These are phyloP conservation scores for Acanthosepion lycidas DNA, from an alignment of 2,888 invertebrate species.

Conservation along the genomic window DNA sequence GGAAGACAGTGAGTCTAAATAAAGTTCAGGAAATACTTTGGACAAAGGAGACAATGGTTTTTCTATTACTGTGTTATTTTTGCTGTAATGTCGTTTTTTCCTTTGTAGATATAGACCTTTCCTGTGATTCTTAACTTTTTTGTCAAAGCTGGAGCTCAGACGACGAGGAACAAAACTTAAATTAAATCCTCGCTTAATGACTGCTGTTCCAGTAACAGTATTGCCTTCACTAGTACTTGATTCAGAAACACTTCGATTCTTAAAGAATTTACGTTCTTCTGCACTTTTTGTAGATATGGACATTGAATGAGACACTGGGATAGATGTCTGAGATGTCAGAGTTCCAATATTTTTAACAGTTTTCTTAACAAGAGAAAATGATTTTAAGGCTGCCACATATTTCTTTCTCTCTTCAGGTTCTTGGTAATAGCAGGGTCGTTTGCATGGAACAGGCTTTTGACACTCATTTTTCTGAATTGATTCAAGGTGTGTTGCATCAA, in stretches of 20 bases:
- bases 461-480: not conserved
- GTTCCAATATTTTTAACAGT: not conserved
- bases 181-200: conserved; percentile 63
- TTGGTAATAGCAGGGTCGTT: not conserved
- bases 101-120: not conserved
- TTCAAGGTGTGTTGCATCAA: not conserved
- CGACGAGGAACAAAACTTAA: conserved; percentile 61
- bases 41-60: conserved; percentile 34
- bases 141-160: conserved; percentile 46
- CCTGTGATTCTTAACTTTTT: not conserved
- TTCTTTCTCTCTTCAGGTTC: not conserved
- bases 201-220: conserved; percentile 55
- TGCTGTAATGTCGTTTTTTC: not conserved
- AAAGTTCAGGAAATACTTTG: not conserved
- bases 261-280: conserved; percentile 36
- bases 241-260: not conserved
- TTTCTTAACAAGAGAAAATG: not conserved
- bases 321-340: not conserved
- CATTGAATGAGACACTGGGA: not conserved
- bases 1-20: not conserved
- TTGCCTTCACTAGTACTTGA: not conserved
- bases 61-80: not conserved
- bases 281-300: not conserved
- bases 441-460: not conserved
- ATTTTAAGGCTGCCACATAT: not conserved